Conservation (phyloP, 2,113 vertebrate species). For the Anser cygnoides region DNA sequence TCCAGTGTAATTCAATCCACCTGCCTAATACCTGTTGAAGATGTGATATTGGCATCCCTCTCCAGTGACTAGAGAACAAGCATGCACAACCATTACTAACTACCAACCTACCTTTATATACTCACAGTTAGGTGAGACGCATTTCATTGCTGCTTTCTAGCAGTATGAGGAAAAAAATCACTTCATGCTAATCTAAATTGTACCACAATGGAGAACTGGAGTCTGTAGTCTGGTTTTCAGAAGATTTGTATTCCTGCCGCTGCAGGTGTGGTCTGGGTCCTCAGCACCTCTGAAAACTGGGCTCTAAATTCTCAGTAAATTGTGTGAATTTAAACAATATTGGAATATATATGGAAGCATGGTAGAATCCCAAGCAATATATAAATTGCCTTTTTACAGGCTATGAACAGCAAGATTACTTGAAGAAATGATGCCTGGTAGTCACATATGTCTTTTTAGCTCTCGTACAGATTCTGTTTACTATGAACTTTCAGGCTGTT, state of each 20-base stretch:
- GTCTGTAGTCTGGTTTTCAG: neutral
- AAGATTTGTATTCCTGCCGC: neutral
- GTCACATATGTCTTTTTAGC: accelerated
- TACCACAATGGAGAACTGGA: neutral
- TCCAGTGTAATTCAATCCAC: neutral
- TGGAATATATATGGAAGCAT: neutral
- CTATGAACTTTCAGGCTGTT: neutral
- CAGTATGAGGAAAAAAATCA: neutral
- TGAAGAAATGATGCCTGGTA: neutral
- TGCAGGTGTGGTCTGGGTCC: neutral
- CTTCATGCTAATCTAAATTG: neutral
- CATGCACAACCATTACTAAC: neutral
- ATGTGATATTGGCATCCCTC: neutral
- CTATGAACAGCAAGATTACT: neutral
- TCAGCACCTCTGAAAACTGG: neutral
- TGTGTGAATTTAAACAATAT: neutral
- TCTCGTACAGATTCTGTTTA: neutral
- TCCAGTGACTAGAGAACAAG: neutral
- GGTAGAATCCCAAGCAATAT: neutral
- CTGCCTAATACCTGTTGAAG: neutral
- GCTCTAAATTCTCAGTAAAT: neutral
- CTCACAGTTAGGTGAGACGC: neutral
- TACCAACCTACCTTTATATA: neutral
- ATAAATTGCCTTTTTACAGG: neutral
- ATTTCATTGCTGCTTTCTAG: neutral